Conservation (phyloP, 2,797 vertebrate species). For the Notoglanidium macrostoma region DNA sequence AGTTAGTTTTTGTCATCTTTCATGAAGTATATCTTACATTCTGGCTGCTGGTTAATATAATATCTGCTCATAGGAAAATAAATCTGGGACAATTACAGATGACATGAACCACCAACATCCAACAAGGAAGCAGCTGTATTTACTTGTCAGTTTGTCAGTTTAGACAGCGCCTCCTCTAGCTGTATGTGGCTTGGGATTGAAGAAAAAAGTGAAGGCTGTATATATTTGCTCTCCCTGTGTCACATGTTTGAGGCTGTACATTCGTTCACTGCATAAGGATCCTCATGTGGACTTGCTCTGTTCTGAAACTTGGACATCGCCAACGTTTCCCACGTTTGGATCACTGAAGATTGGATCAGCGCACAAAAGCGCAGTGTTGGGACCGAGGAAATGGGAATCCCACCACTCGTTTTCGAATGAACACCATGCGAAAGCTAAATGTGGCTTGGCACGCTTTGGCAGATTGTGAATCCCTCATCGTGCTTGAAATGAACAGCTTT, state of each 20-base stretch:
- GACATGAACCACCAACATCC: background rate
- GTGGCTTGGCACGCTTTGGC: conserved; percentile 22
- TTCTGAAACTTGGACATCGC: conserved; percentile 37
- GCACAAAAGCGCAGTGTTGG: conserved; percentile 32
- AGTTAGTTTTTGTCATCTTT: background rate
- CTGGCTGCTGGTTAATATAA: background rate
- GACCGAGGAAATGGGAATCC: conserved; percentile 50
- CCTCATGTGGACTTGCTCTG: background rate
- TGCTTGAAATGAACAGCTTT: conserved; percentile 41
- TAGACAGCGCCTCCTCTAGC: background rate
- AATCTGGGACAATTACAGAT: background rate
- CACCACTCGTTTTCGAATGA: conserved; percentile 43
- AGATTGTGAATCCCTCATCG: conserved; percentile 17
- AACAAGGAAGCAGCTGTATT: background rate
- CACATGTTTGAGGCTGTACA: background rate
- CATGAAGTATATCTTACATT: background rate
- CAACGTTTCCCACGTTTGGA: conserved; percentile 31
- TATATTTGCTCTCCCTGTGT: background rate
- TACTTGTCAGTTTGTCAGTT: background rate
- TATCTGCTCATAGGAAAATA: background rate
- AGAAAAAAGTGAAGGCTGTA: background rate
- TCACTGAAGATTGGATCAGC: conserved; percentile 28
- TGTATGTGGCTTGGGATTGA: background rate
- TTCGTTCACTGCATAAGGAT: background rate
- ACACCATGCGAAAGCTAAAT: conserved; percentile 41